These are phyloP conservation scores for Anhinga anhinga DNA, from an alignment of 2,113 vertebrate species.

Conservation along the genomic window DNA sequence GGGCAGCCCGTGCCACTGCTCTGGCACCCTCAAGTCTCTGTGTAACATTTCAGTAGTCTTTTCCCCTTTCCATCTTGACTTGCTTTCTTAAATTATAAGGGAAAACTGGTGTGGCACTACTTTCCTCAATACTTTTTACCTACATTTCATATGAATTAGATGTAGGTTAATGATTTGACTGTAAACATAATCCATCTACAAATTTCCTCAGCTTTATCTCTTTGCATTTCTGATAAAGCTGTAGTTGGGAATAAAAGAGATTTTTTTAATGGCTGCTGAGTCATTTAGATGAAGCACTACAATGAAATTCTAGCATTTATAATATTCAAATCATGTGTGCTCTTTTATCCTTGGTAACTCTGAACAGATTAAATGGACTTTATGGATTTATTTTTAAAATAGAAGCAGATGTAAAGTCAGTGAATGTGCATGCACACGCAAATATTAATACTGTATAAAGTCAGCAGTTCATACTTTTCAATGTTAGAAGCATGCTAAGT, in stretches of 20 bases:
- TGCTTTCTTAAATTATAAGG: background rate
- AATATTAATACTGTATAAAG: background rate
- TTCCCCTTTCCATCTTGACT: background rate
- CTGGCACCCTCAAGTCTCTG: too few species aligned
- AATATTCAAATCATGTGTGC: background rate
- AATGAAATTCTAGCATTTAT: constrained; percentile 4
- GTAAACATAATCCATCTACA: background rate
- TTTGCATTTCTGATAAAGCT: constrained; percentile 18
- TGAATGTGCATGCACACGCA: rapidly evolving
- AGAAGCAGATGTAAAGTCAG: background rate
- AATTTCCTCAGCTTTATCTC: background rate
- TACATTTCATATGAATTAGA: background rate
- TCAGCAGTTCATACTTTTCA: background rate
- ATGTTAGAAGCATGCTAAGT: background rate
- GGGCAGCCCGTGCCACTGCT: too few species aligned
- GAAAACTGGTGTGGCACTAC: background rate
- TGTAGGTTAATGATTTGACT: background rate
- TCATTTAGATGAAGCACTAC: background rate
- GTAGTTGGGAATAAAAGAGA: background rate
- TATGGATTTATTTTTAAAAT: constrained; percentile 23
- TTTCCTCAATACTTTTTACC: background rate
- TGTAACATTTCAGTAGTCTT: background rate
- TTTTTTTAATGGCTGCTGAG: constrained; percentile 3
- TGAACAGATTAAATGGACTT: constrained; percentile 10
- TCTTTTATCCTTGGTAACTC: background rate